Evolutionary conservation across 2,797 vertebrate genomes (phyloP).

Genomic region (Sarcoramphus papa): DNA sequence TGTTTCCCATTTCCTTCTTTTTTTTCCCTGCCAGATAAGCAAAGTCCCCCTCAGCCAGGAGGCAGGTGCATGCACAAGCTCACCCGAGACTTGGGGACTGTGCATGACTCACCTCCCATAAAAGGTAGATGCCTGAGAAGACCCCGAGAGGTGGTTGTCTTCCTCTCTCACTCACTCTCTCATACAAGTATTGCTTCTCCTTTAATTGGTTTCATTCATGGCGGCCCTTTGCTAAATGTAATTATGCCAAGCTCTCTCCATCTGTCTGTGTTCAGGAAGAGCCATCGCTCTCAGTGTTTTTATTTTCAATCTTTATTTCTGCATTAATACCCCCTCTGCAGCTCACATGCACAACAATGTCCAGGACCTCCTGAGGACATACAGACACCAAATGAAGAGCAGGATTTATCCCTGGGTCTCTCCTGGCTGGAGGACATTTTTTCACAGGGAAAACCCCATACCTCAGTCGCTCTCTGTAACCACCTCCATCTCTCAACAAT

Average conservation of each 20-base stretch:
- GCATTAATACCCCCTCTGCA: constrained; percentile 11
- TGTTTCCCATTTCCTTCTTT: constrained; percentile 41
- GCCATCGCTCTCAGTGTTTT: constrained; percentile 72
- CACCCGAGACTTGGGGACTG: neutral
- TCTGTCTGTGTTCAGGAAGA: constrained; percentile 79
- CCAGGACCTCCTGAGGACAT: constrained; percentile 15
- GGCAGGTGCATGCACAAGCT: neutral
- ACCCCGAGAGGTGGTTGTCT: neutral
- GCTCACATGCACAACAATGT: neutral
- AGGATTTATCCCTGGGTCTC: neutral
- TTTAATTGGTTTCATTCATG: constrained; percentile 66
- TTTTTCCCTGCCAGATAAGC: neutral
- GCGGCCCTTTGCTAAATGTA: constrained; percentile 72
- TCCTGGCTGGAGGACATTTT: neutral
- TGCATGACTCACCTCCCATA: neutral
- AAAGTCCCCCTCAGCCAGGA: constrained; percentile 8
- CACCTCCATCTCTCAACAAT: neutral
- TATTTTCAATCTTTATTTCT: constrained; percentile 52
- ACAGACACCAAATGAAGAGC: neutral
- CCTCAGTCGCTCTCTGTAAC: neutral
- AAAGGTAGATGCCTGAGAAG: neutral
- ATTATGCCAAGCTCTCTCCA: constrained; percentile 81
- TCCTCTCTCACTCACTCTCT: neutral
- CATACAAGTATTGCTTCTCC: neutral
- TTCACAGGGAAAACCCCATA: neutral